phyloP scores from a whole-genome alignment of 2,797 vertebrate species.

The Sebastes taczanowskii region DNA sequence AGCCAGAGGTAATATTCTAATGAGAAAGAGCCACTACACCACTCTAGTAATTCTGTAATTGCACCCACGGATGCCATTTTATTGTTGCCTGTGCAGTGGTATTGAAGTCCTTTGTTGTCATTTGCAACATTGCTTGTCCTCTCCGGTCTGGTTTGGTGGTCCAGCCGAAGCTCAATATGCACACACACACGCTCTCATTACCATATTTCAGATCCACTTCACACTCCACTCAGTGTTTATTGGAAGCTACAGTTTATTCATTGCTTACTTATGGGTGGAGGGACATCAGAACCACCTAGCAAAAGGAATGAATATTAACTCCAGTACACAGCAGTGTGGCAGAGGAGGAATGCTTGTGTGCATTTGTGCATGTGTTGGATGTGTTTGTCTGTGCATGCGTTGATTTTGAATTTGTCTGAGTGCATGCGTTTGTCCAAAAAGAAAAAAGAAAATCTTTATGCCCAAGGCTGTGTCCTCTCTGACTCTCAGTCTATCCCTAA shows the following conservation, averaged over 20 bases:
- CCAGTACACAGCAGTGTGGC: constrained; percentile 37
- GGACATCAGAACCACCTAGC: constrained; percentile 65
- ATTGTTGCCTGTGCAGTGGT: constrained; percentile 52
- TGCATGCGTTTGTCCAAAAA: constrained; percentile 9
- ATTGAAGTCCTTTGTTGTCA: constrained; percentile 75
- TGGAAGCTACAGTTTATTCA: constrained; percentile 76
- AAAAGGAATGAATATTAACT: constrained; percentile 72
- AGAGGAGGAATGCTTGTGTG: constrained; percentile 12
- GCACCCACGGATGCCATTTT: constrained; percentile 66
- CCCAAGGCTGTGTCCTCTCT: constrained; percentile 28
- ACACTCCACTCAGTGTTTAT: constrained; percentile 62
- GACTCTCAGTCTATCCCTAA: constrained; percentile 5
- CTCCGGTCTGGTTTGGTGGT: constrained; percentile 46
- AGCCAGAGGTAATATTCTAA: constrained; percentile 84
- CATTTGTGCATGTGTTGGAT: constrained; percentile 10
- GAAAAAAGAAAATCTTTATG: neutral
- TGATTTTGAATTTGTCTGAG: constrained; percentile 32
- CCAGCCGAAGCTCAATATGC: constrained; percentile 29
- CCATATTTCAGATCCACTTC: constrained; percentile 76
- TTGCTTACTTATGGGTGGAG: constrained; percentile 75
- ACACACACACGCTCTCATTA: constrained; percentile 39
- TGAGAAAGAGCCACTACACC: constrained; percentile 74
- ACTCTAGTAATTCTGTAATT: constrained; percentile 73
- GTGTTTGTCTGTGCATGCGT: constrained; percentile 24
- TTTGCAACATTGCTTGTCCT: constrained; percentile 68